These are phyloP conservation scores for Sebastes variabilis DNA, from an alignment of 2,797 vertebrate species.

Conservation along the genomic window DNA sequence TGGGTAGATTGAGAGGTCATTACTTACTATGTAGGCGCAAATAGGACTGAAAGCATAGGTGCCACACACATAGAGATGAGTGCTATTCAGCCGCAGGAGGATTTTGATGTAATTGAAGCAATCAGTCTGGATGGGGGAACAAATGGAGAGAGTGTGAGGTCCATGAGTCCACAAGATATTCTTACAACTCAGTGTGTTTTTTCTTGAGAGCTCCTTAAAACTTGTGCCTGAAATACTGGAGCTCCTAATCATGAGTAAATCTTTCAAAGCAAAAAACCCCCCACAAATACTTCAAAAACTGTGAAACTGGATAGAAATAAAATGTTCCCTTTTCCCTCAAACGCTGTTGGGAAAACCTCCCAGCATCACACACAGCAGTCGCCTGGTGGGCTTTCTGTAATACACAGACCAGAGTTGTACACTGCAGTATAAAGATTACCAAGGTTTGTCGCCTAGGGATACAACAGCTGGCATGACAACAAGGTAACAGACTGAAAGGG, in stretches of 20 bases:
- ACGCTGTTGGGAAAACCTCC: conserved; percentile 39
- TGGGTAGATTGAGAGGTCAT: conserved; percentile 3
- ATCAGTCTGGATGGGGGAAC: conserved; percentile 84
- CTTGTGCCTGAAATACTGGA: conserved; percentile 3
- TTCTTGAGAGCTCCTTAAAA: conserved; percentile 20
- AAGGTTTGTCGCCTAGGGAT: conserved; percentile 67
- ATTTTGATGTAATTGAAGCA: conserved; percentile 98
- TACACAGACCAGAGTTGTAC: conserved; percentile 49
- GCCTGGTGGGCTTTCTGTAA: conserved; percentile 54
- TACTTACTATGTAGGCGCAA: conserved; percentile 92
- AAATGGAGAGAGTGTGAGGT: conserved; percentile 25
- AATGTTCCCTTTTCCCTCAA: conserved; percentile 7
- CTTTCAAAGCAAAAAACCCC: neutral
- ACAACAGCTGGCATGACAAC: conserved; percentile 75
- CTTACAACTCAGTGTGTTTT: neutral
- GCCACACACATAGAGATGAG: conserved; percentile 92
- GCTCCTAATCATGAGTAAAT: neutral
- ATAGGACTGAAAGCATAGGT: conserved; percentile 93
- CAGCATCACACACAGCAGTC: conserved; percentile 44
- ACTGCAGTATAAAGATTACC: conserved; percentile 54
- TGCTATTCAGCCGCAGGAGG: conserved; percentile 90
- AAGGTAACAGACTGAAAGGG: conserved; percentile 53
- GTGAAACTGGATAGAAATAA: conserved; percentile 10
- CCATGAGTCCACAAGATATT: conserved; percentile 5
- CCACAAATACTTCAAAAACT: conserved; percentile 7